Percentiles rank a stretch among this genome's conserved stretches.
Evolutionary conservation across 2,888 invertebrate genomes (phyloP).

Genomic region (Phrixothrix hirtus): DNA sequence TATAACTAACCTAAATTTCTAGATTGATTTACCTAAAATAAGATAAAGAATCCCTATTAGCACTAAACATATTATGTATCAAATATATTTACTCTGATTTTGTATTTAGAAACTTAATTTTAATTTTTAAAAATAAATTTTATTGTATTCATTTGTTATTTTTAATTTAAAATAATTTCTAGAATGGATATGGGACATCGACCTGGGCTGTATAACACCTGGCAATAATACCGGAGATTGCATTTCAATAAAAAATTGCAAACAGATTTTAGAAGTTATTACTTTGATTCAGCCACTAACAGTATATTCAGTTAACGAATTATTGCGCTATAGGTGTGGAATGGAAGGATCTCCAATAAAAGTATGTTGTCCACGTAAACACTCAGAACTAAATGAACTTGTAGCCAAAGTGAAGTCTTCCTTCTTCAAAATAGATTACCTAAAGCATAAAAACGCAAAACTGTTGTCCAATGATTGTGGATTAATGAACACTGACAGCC

Average conservation of each 20-base stretch:
- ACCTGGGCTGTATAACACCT: slow-evolving; percentile 47
- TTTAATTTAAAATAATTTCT: neutral
- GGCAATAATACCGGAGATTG: slow-evolving; percentile 48
- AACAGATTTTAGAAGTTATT: slow-evolving; percentile 20
- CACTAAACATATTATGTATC: too few relatives aligned
- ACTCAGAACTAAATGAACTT: neutral
- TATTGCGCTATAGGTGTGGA: neutral
- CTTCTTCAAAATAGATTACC: neutral
- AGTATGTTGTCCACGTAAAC: slow-evolving; percentile 3
- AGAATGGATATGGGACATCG: slow-evolving; percentile 23
- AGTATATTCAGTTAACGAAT: neutral
- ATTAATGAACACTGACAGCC: neutral
- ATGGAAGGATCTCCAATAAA: neutral
- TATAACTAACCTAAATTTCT: too few relatives aligned
- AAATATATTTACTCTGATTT: too few relatives aligned
- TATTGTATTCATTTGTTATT: too few relatives aligned
- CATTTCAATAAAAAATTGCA: slow-evolving; percentile 44
- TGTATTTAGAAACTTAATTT: too few relatives aligned
- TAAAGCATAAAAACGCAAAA: slow-evolving; percentile 4
- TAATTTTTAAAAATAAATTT: too few relatives aligned
- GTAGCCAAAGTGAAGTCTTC: neutral
- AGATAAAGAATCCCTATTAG: too few relatives aligned
- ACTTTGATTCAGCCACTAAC: neutral
- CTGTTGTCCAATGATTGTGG: slow-evolving; percentile 10
- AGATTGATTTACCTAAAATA: too few relatives aligned